Base-by-base conservation (phyloP, 2,888 invertebrate genomes). In the Caenorhabditis becei region DNA sequence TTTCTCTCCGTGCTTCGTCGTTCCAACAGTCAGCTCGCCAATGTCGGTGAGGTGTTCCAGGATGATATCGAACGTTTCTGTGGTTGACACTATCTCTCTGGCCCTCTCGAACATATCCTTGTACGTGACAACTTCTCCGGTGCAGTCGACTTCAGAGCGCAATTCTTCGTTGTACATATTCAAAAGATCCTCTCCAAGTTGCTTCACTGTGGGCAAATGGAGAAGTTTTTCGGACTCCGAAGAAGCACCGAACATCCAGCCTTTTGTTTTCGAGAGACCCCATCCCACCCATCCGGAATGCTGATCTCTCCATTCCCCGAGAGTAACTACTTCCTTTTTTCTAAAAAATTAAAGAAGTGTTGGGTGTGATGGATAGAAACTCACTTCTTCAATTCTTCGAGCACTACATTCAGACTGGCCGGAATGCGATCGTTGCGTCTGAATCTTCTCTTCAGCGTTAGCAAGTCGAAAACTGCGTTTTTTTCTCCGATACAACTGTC, bases 361-460 rank as follows among this genome's bases (percentile, higher is more conserved):
- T 44, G 28, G 3, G 28, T 49, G 4, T 41, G 41, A 14, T 11
- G 8, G 14, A 14, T 14, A 54, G 58, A 51, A 59, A 58, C 81
- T 71, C 11, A 89, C 89, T 61, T 81, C 66, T 85, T 82, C 74
- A 89, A 66, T 32, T 86, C 78, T n/a, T 88, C 85, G 10, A 89
- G 32, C 32, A 89, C 86, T 5, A 80, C 78, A 16, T 74, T 24
- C n/a, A 89, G 75, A 23, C 88, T 85, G 10, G 86, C 83, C 11
- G 89, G 89, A 53, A 89, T 77, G 10, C 81, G 82, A 61, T 86
- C 75, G 14, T 89, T 88, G n/a, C 89, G 83, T 47, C 83, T 59
- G 65, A 89, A 89, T 51, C 82, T 81, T 63, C 63, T 54, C 63
- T 89, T 89, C 65, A 89, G 71, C 24, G 78, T 69, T 18, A 79